Percentiles rank a stretch among this genome's conserved stretches.
phyloP scores from a whole-genome alignment of 1,140 invertebrate genomes.

The Sycophila sp. region DNA sequence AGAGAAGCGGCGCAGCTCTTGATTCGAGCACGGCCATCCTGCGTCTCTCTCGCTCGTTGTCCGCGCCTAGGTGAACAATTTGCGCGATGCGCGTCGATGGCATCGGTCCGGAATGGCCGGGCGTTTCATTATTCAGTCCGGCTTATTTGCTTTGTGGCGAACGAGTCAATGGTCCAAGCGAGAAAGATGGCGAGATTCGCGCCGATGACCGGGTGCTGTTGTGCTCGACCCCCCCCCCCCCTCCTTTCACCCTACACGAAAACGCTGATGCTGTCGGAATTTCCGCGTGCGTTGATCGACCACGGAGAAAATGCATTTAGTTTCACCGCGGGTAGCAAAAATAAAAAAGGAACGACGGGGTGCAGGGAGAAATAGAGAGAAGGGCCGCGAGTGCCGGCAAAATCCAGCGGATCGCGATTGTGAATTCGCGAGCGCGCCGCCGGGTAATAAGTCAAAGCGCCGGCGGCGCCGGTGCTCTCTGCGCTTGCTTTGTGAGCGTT shows the following conservation, averaged over 20 bases:
- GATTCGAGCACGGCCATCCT: not conserved
- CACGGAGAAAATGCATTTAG: too few relatives aligned
- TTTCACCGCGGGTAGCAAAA: too few relatives aligned
- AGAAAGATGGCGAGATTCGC: slow-evolving; percentile 8
- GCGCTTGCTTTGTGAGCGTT: not conserved
- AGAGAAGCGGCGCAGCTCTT: too few relatives aligned
- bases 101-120: not conserved
- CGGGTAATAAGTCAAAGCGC: not conserved
- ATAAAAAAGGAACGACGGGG: too few relatives aligned
- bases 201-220: too few relatives aligned
- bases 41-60: not conserved
- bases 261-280: too few relatives aligned
- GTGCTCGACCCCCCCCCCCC: not conserved
- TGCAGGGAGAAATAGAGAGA: too few relatives aligned
- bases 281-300: too few relatives aligned
- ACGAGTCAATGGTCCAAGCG: slow-evolving; percentile 37
- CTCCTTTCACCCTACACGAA: not conserved
- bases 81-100: not conserved
- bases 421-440: not conserved
- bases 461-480: not conserved
- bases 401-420: not conserved
- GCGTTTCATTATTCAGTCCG: slow-evolving; percentile 22
- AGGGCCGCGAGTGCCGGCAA: too few relatives aligned
- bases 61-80: not conserved
- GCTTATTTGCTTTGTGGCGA: slow-evolving; percentile 31